These are phyloP conservation scores for Amniataba percoides DNA, from an alignment of 2,797 vertebrate species.

Conservation along the genomic window DNA sequence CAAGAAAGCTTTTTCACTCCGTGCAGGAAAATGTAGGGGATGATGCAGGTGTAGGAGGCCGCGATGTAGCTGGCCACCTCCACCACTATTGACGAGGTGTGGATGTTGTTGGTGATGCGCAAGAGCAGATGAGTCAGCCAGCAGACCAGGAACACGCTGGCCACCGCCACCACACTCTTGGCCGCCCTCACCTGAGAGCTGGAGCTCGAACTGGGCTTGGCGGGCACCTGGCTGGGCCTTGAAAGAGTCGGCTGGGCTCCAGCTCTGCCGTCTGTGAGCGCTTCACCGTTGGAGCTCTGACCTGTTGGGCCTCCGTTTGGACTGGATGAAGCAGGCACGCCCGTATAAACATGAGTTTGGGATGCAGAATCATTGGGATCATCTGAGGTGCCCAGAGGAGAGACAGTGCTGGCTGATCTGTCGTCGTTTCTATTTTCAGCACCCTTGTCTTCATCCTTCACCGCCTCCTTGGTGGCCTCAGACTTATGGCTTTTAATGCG, in stretches of 20 bases:
- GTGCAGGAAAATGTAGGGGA: conserved; percentile 86
- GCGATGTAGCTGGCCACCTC: conserved; percentile 83
- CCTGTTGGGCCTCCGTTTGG: background rate
- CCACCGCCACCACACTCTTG: conserved; percentile 86
- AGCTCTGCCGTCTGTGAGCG: background rate
- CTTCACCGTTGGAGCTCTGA: background rate
- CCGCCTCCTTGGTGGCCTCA: background rate
- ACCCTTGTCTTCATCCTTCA: conserved; percentile 14
- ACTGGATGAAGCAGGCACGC: background rate
- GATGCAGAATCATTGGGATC: conserved; percentile 7
- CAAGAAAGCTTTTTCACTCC: conserved; percentile 84
- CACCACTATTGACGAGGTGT: conserved; percentile 63
- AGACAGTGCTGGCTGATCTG: background rate
- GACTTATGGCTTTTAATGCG: conserved; percentile 65
- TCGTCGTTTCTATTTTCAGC: background rate
- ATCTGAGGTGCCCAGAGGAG: background rate
- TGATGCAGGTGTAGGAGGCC: conserved; percentile 85
- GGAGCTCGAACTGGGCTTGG: conserved; percentile 56
- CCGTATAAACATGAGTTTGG: conserved; percentile 9
- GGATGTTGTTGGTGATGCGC: conserved; percentile 79
- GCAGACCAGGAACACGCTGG: conserved; percentile 84
- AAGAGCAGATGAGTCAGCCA: conserved; percentile 85
- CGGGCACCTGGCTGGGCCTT: conserved; percentile 34
- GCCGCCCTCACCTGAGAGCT: conserved; percentile 81
- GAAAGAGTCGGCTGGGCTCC: conserved; percentile 18